A percentile compares a stretch with the other conserved stretches of the same genome.
Evolutionary conservation across 1,140 invertebrate genomes (phyloP).

Genomic region (Anthonomus grandis): DNA sequence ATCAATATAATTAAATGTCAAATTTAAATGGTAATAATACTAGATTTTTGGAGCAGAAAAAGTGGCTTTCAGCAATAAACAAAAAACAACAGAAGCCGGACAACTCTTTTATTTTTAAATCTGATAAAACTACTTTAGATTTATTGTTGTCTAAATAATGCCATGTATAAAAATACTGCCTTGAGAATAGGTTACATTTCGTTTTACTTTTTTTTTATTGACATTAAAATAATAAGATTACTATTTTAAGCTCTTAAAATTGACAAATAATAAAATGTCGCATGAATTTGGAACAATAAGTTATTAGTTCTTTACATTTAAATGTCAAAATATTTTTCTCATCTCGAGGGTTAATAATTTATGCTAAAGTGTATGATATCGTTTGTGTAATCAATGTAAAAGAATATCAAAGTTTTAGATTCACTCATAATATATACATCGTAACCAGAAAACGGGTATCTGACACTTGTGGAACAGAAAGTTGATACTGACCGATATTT

Average conservation of each 20-base stretch:
- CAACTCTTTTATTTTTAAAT: slow-evolving; percentile 12
- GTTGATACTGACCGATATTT: slow-evolving; percentile 8
- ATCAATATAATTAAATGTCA: slow-evolving; percentile 18
- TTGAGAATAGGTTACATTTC: too few species aligned
- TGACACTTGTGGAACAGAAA: slow-evolving; percentile 26
- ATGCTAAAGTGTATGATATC: too few species aligned
- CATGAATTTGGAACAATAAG: too few species aligned
- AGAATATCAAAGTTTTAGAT: slow-evolving; percentile 23
- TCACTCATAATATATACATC: slow-evolving; percentile 22
- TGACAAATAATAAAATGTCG: too few species aligned
- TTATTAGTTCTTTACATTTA: too few species aligned
- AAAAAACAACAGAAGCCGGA: slow-evolving; percentile 12
- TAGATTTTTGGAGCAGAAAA: slow-evolving; percentile 10
- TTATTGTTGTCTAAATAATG: too few species aligned
- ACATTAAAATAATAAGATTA: too few species aligned
- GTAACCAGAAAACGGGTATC: slow-evolving; percentile 21
- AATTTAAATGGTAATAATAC: slow-evolving; percentile 11
- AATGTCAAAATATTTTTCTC: too few species aligned
- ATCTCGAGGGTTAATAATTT: too few species aligned
- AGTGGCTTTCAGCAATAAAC: slow-evolving; percentile 6
- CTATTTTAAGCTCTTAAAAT: too few species aligned
- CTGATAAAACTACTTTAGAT: slow-evolving; percentile 7
- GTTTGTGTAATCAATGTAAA: slow-evolving; percentile 20
- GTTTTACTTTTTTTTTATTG: too few species aligned
- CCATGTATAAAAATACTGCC: too few species aligned